Conservation (phyloP, 2,797 vertebrate species). For the Eremophila alpestris region DNA sequence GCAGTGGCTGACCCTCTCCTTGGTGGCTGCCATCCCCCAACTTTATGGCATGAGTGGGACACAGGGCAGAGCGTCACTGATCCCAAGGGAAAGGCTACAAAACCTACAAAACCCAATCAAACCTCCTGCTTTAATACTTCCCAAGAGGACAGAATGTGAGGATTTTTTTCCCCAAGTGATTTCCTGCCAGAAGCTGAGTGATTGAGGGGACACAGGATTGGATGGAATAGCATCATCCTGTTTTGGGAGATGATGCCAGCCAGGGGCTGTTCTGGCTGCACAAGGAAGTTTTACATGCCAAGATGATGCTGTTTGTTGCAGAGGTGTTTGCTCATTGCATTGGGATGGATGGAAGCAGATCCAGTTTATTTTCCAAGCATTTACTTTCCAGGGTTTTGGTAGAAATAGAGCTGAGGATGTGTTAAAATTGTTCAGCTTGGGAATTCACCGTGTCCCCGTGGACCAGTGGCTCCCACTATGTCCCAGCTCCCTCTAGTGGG, state of each 20-base stretch:
- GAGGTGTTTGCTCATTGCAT: neutral
- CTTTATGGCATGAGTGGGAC: accelerated
- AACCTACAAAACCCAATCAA: neutral
- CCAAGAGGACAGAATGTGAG: neutral
- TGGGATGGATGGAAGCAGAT: neutral
- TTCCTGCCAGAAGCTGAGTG: neutral
- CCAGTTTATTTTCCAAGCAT: neutral
- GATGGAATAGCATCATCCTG: neutral
- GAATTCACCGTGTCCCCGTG: neutral
- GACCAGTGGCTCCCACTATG: neutral
- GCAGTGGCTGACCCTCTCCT: neutral
- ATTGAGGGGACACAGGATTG: neutral
- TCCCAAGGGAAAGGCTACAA: neutral
- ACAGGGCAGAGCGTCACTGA: neutral
- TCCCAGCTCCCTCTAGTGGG: conserved; percentile 64
- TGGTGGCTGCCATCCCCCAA: neutral
- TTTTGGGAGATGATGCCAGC: neutral
- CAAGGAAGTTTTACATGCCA: accelerated
- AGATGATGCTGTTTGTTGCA: neutral
- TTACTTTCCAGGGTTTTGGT: neutral
- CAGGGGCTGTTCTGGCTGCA: neutral
- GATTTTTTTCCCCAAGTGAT: neutral
- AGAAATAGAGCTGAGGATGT: neutral
- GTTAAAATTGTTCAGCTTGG: neutral
- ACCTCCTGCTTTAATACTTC: neutral